These are phyloP conservation scores for Micrasema minimum DNA, from an alignment of 1,140 invertebrate genomes.

Conservation along the genomic window DNA sequence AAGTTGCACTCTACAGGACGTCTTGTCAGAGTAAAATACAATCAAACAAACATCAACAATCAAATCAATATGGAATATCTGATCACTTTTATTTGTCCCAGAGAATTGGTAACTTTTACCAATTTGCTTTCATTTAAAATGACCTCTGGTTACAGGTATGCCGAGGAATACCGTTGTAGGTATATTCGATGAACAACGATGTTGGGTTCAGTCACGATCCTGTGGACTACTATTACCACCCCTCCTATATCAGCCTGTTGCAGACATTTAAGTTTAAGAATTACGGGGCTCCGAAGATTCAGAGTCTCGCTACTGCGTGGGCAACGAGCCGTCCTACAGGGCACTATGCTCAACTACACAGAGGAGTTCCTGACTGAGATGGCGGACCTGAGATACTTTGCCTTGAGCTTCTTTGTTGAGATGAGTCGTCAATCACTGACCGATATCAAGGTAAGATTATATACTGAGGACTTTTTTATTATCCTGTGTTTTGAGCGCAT, in stretches of 20 bases:
- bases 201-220: conserved; percentile 47
- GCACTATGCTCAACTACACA: conserved; percentile 50
- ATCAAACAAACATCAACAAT: too few species aligned
- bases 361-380: conserved; percentile 52
- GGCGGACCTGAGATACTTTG: conserved; percentile 48
- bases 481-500: too few species aligned
- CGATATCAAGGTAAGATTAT: too few species aligned
- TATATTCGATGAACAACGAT: conserved; percentile 44
- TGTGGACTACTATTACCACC: conserved; percentile 50
- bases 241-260: conserved; percentile 45
- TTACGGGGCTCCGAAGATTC: conserved; percentile 48
- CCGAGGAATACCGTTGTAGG: conserved; percentile 49
- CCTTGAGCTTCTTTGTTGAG: conserved; percentile 51
- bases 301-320: conserved; percentile 50
- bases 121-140: too few species aligned
- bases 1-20: too few species aligned
- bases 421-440: too few species aligned
- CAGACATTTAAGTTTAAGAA: conserved; percentile 40
- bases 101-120: too few species aligned
- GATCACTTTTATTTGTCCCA: too few species aligned
- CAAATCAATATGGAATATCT: too few species aligned
- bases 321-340: conserved; percentile 49
- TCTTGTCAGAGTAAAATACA: too few species aligned
- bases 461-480: too few species aligned
- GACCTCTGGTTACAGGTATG: conserved; percentile 44